Evolutionary conservation across 2,888 invertebrate genomes (phyloP).

Genomic region (Tanaodytes sp.): DNA sequence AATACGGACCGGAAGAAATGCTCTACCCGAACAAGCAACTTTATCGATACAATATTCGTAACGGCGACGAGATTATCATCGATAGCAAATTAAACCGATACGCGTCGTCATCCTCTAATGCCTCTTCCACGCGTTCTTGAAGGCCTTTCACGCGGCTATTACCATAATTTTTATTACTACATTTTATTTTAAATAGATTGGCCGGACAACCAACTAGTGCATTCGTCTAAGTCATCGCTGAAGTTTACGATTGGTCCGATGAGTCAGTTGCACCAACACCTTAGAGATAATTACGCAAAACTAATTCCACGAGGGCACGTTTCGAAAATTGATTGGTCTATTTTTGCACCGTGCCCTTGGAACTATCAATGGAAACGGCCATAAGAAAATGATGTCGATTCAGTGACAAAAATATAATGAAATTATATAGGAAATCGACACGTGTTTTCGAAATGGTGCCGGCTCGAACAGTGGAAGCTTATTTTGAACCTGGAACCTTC

Average conservation of each 20-base stretch:
- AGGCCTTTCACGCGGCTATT: slow-evolving; percentile 49
- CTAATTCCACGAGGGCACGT: not conserved
- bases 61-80: slow-evolving; percentile 92
- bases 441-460: too few species aligned
- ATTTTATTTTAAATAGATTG: slow-evolving; percentile 26
- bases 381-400: too few species aligned
- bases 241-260: slow-evolving; percentile 8
- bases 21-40: slow-evolving; percentile 89
- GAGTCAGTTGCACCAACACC: slow-evolving; percentile 11
- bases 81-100: slow-evolving; percentile 82
- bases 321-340: slow-evolving; percentile 6
- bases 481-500: too few species aligned
- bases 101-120: slow-evolving; percentile 64
- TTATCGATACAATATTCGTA: slow-evolving; percentile 91
- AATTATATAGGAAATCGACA: too few species aligned
- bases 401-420: too few species aligned
- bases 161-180: slow-evolving; percentile 14
- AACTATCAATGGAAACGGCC: slow-evolving; percentile 5
- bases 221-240: slow-evolving; percentile 20
- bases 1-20: slow-evolving; percentile 88
- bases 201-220: slow-evolving; percentile 7
- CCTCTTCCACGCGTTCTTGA: slow-evolving; percentile 69
- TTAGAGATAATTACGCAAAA: slow-evolving; percentile 1
- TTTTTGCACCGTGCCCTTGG: slow-evolving; percentile 16
- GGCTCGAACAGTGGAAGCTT: too few species aligned